A percentile compares a stretch with the other conserved stretches of the same genome.
Evolutionary conservation across 2,888 invertebrate species (phyloP).

Genomic region (Acrobasis consociella): DNA sequence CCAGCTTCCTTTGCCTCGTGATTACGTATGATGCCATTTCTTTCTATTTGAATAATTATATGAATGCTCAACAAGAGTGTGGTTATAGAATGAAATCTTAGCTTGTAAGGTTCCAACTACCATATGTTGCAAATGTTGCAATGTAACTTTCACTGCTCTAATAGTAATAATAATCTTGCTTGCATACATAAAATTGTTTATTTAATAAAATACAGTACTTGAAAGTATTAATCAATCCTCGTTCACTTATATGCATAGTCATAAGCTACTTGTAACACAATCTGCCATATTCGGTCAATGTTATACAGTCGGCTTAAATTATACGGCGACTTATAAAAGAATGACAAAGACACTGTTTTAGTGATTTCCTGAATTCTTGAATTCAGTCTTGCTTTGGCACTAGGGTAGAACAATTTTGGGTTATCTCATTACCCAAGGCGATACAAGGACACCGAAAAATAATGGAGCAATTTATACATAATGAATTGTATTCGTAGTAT

Average conservation of each 20-base stretch:
- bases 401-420: too few relatives aligned
- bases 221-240: too few relatives aligned
- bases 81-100: too few relatives aligned
- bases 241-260: background rate
- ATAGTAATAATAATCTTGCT: background rate
- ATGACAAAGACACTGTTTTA: background rate
- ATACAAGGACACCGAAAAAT: too few relatives aligned
- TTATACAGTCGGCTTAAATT: background rate
- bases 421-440: too few relatives aligned
- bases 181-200: background rate
- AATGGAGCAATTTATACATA: too few relatives aligned
- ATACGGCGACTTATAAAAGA: background rate
- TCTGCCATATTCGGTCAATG: conserved; percentile 4
- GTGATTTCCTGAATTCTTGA: background rate
- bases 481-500: too few relatives aligned
- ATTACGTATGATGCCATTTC: background rate
- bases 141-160: background rate
- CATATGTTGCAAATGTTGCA: background rate
- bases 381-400: background rate
- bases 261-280: conserved; percentile 14
- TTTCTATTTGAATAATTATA: too few relatives aligned
- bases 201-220: too few relatives aligned
- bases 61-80: too few relatives aligned
- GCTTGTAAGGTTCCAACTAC: too few relatives aligned
- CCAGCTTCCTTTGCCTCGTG: background rate